Evolutionary conservation across 2,888 invertebrate species (phyloP), one percentile per base, ranked within the genome.

Genomic region (Pachymerium ferrugineum): DNA sequence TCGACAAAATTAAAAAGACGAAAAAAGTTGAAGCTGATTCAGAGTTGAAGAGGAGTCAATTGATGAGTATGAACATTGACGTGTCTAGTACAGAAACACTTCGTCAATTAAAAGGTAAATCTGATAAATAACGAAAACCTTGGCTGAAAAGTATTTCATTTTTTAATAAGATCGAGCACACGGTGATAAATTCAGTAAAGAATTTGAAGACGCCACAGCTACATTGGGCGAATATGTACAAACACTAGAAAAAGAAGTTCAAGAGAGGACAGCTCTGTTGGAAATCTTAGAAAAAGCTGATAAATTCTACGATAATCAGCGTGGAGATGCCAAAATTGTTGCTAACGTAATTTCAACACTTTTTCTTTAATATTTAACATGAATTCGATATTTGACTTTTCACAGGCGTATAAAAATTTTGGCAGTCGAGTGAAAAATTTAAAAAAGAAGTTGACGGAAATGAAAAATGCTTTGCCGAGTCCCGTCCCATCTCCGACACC

Each of bases 241-340:
- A 78, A 89, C 92, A 6, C 83, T 95, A 73, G 91, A 92, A 78
- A 85, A 89, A 30, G 94, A 95, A 84, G 90, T 94, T 29, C 89
- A 90, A 74, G 91, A 93, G 69, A 86, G 95, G 76, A 89, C 88
- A 77, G 86, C 90, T 1, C 85, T 97, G 70, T 85, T 96, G 73
- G 89, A 91, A 4, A 83, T 91, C 35, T 83, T 97, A 70, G 89
- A 90, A 73, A 90, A 91, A 67, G 92, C 94, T 3, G 90, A 92
- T 79, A 88, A 90, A 76, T 95, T 93, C 83, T 93, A 96, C 81
- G 90, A 92, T 47, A 91, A 90, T 19, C 97, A 97, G 82, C 87
- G 91, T 76, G 91, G 92, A 5, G 97, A 98, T 85, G 97, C 97
- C 14, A 95, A 94, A 86, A 90, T 97, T 76, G 97, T 97, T 29